A percentile compares a stretch with the other conserved stretches of the same genome.
phyloP scores from a whole-genome alignment of 1,140 invertebrate species.

The Drepana arcuata region DNA sequence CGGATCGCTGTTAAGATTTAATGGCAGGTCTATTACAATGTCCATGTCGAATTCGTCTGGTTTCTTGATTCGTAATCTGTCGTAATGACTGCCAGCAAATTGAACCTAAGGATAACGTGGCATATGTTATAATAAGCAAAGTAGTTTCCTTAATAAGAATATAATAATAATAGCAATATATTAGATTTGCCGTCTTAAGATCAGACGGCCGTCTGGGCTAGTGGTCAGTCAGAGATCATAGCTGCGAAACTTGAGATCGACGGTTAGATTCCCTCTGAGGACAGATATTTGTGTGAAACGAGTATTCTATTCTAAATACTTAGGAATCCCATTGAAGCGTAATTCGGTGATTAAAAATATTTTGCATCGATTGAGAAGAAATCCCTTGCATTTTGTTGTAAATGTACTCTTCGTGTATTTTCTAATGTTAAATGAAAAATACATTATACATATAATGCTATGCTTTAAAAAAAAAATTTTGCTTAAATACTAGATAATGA shows the following conservation, averaged over 20 bases:
- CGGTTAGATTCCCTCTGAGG: background rate
- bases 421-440: too few relatives aligned
- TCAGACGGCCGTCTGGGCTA: background rate
- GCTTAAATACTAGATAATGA: background rate
- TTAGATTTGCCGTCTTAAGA: background rate
- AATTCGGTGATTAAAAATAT: too few relatives aligned
- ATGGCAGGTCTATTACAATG: slow-evolving; percentile 60
- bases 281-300: background rate
- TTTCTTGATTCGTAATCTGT: slow-evolving; percentile 65
- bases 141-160: background rate
- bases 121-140: background rate
- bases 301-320: too few relatives aligned
- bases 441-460: background rate
- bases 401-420: too few relatives aligned
- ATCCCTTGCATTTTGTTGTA: too few relatives aligned
- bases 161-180: background rate
- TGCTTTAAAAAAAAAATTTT: background rate
- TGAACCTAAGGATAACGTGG: slow-evolving; percentile 28
- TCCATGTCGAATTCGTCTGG: slow-evolving; percentile 74
- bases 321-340: too few relatives aligned
- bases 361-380: too few relatives aligned
- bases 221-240: too few relatives aligned
- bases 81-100: slow-evolving; percentile 72
- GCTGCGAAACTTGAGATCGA: background rate
- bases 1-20: slow-evolving; percentile 15